Evolutionary conservation across 2,888 invertebrate genomes (phyloP).

Genomic region (Calameuta idolon): DNA sequence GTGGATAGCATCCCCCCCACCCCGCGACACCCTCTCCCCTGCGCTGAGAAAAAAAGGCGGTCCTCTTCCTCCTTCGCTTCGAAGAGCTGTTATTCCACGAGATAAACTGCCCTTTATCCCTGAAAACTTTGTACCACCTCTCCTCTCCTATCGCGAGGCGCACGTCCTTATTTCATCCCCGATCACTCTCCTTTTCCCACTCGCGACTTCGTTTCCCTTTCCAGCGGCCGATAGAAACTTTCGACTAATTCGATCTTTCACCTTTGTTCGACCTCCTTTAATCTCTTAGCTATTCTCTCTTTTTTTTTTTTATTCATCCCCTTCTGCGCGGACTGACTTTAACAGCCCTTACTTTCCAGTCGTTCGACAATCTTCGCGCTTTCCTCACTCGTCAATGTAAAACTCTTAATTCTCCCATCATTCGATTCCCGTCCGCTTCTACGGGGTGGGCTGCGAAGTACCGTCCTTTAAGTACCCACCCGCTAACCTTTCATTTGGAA

Average conservation of each 20-base stretch:
- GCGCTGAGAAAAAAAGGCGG: constrained; percentile 29
- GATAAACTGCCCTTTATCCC: constrained; percentile 61
- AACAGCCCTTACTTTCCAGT: background rate
- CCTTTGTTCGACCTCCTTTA: background rate
- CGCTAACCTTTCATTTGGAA: background rate
- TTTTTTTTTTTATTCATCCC: background rate
- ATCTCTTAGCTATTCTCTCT: background rate
- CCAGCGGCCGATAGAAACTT: background rate
- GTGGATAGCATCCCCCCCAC: constrained; percentile 48
- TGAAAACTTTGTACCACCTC: constrained; percentile 29
- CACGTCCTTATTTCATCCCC: constrained; percentile 35
- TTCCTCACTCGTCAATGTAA: background rate
- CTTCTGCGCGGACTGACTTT: background rate
- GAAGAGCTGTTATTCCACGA: constrained; percentile 46
- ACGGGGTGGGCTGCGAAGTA: background rate
- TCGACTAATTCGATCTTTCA: background rate
- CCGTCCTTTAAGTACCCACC: background rate
- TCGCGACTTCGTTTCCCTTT: background rate
- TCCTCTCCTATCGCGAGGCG: constrained; percentile 20
- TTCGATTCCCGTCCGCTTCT: background rate
- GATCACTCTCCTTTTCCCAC: constrained; percentile 13
- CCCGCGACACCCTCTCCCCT: constrained; percentile 2
- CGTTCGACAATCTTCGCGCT: background rate
- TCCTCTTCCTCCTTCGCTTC: constrained; percentile 13
- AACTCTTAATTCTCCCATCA: background rate